Percentiles rank a stretch among this genome's conserved stretches.
These are phyloP conservation scores for Seira musarum DNA, from an alignment of 2,888 invertebrate genomes.

Conservation along the genomic window DNA sequence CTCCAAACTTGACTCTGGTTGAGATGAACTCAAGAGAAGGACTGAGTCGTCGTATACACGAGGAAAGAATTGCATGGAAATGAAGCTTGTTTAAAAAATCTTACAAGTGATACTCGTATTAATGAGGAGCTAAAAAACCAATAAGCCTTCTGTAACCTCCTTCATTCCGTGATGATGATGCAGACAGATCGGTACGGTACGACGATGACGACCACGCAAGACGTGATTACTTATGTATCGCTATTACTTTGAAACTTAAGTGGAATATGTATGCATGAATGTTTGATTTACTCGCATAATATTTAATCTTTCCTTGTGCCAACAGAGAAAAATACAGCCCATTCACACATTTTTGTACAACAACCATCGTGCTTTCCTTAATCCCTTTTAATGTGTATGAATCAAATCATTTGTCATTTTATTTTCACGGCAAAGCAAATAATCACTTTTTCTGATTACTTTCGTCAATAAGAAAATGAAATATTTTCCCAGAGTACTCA, in stretches of 20 bases:
- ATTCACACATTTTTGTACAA: not conserved
- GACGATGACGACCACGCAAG: not conserved
- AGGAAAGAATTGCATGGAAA: not conserved
- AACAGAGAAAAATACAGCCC: not conserved
- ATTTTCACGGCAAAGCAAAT: not conserved
- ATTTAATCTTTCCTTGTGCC: conserved; percentile 34
- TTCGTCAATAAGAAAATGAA: too few species aligned
- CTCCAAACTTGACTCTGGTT: not conserved
- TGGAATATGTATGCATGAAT: too few species aligned
- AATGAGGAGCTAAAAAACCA: conserved; percentile 14
- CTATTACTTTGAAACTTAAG: too few species aligned
- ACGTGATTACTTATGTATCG: too few species aligned
- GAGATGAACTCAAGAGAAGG: conserved; percentile 47
- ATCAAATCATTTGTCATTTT: not conserved
- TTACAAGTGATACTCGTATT: conserved; percentile 3
- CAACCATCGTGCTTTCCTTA: too few species aligned
- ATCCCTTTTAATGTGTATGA: not conserved
- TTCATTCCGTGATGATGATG: too few species aligned
- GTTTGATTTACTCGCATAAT: not conserved
- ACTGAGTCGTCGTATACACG: conserved; percentile 25
- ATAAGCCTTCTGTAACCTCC: not conserved
- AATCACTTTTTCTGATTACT: too few species aligned
- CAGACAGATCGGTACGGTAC: too few species aligned
- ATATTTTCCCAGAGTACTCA: too few species aligned
- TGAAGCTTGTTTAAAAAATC: not conserved